Evolutionary conservation across 1,140 invertebrate species (phyloP).

Genomic region (Cecropterus lyciades): DNA sequence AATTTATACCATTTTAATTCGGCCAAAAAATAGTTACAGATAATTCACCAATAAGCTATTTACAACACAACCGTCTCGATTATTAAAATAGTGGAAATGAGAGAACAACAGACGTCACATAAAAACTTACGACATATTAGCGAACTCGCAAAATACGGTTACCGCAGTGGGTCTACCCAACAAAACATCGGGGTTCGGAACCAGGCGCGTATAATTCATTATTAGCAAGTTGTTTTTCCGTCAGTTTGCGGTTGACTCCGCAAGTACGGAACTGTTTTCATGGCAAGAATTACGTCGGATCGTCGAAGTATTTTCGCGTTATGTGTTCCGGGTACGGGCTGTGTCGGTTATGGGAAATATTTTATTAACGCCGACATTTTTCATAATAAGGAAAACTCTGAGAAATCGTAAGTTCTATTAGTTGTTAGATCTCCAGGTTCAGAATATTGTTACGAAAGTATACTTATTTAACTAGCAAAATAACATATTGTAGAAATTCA

Average conservation of each 20-base stretch:
- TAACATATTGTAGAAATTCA: too few relatives aligned
- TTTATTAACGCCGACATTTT: constrained; percentile 1
- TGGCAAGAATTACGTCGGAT: constrained; percentile 50
- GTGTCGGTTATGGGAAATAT: constrained; percentile 10
- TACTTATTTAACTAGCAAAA: too few relatives aligned
- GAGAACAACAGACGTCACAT: constrained; percentile 48
- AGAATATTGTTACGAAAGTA: too few relatives aligned
- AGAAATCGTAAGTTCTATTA: too few relatives aligned
- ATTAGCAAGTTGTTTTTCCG: constrained; percentile 68
- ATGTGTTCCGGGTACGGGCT: neutral
- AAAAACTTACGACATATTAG: constrained; percentile 56
- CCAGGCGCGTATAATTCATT: constrained; percentile 57
- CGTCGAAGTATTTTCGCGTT: constrained; percentile 29
- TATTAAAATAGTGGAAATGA: constrained; percentile 45
- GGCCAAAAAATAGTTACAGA: too few relatives aligned
- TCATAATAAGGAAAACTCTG: neutral
- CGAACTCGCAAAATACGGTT: constrained; percentile 46
- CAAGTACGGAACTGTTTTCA: constrained; percentile 43
- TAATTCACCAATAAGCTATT: too few relatives aligned
- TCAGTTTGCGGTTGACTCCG: constrained; percentile 46
- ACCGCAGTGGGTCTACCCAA: constrained; percentile 40
- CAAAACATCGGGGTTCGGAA: constrained; percentile 47
- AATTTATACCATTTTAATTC: too few relatives aligned
- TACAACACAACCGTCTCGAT: too few relatives aligned
- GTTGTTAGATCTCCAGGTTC: too few relatives aligned